phyloP scores from a whole-genome alignment of 2,113 vertebrate genomes.

The Sceloporus undulatus region DNA sequence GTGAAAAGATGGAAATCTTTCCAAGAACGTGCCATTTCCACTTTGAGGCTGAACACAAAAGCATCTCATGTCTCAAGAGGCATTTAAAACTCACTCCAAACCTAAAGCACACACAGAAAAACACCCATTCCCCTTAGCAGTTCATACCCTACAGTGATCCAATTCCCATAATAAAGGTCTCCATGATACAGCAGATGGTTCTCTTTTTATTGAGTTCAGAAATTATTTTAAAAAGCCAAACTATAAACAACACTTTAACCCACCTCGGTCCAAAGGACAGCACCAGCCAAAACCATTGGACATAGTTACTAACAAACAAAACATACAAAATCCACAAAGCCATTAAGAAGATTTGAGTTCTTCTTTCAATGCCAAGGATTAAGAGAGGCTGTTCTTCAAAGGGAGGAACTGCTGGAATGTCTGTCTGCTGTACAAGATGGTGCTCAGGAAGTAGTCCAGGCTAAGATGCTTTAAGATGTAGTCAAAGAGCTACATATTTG shows the following conservation, averaged over 20 bases:
- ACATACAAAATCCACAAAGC: constrained; percentile 17
- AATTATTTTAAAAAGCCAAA: background rate
- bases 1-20: background rate
- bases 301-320: constrained; percentile 5
- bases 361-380: background rate
- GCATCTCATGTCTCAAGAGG: background rate
- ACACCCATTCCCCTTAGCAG: background rate
- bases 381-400: background rate
- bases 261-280: background rate
- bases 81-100: background rate
- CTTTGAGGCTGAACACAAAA: background rate
- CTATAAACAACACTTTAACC: fast-evolving
- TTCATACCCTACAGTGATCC: background rate
- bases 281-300: background rate
- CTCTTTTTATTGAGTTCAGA: constrained; percentile 55
- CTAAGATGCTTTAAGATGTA: background rate
- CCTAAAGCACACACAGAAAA: background rate
- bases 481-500: background rate
- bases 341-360: background rate
- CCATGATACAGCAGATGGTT: fast-evolving
- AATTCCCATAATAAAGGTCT: background rate
- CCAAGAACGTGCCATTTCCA: background rate
- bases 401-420: background rate
- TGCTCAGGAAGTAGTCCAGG: background rate
- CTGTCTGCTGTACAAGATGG: fast-evolving